phyloP scores from a whole-genome alignment of 2,113 vertebrate genomes.

The Girardinichthys multiradiatus region DNA sequence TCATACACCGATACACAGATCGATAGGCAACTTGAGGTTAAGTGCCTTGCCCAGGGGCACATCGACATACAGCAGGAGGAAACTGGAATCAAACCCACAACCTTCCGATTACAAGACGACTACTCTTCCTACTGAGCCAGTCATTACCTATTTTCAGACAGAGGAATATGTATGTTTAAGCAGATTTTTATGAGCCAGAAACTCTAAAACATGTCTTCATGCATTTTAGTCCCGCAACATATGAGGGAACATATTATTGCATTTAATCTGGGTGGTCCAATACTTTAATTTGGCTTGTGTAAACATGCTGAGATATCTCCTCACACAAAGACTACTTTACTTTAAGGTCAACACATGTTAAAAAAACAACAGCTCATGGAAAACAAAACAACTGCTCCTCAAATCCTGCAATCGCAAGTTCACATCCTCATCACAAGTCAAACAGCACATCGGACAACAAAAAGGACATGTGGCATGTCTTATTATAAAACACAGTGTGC shows the following conservation, averaged over 20 bases:
- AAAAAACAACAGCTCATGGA: conserved; percentile 7
- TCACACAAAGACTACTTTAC: conserved; percentile 7
- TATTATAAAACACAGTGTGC: background rate
- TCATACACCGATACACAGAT: too few species aligned
- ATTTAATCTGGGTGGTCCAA: background rate
- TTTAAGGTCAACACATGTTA: conserved; percentile 16
- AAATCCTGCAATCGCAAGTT: conserved; percentile 9
- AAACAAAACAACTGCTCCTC: conserved; percentile 7
- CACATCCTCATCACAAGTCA: conserved; percentile 12
- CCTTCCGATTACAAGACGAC: too few species aligned
- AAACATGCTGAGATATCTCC: conserved; percentile 17
- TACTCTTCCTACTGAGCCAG: too few species aligned
- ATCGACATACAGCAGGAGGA: too few species aligned
- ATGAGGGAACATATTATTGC: background rate
- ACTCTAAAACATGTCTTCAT: background rate
- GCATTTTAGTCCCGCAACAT: background rate
- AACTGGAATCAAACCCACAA: too few species aligned
- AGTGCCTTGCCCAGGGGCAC: too few species aligned
- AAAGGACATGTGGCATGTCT: conserved; percentile 20
- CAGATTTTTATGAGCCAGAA: background rate
- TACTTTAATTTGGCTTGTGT: conserved; percentile 15
- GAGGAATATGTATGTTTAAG: background rate
- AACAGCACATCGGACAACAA: conserved; percentile 17
- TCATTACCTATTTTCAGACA: too few species aligned
- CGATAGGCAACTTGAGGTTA: too few species aligned